Conservation (phyloP, 2,113 vertebrate genomes). For the Caranx melampygus region DNA sequence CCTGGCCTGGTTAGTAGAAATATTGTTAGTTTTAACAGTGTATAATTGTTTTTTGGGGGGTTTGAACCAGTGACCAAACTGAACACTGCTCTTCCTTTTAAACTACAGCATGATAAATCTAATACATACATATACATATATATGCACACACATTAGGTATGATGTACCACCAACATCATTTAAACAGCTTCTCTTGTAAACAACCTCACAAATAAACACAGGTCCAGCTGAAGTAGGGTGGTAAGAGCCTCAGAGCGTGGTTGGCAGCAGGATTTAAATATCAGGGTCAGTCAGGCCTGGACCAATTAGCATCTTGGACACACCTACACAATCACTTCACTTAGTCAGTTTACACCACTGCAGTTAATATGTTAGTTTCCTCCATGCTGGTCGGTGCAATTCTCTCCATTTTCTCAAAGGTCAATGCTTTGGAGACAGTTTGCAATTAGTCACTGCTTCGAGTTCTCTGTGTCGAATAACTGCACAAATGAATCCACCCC, state of each 20-base stretch:
- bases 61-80: background rate
- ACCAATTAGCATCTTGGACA: background rate
- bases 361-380: background rate
- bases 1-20: background rate
- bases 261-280: slow-evolving; percentile 3
- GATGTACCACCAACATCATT: too few species aligned
- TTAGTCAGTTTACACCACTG: background rate
- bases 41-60: background rate
- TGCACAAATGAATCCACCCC: background rate
- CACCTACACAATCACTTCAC: background rate
- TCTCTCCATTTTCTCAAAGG: background rate
- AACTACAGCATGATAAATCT: background rate
- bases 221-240: background rate
- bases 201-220: background rate
- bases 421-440: background rate
- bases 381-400: background rate
- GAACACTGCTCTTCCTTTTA: background rate
- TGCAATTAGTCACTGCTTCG: background rate
- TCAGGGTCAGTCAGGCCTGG: background rate
- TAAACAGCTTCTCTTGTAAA: background rate
- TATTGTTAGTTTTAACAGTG: background rate
- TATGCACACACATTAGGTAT: background rate
- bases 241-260: background rate
- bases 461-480: background rate
- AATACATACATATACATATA: background rate